Conservation (phyloP, 2,113 vertebrate species). For the Corvus hawaiiensis region DNA sequence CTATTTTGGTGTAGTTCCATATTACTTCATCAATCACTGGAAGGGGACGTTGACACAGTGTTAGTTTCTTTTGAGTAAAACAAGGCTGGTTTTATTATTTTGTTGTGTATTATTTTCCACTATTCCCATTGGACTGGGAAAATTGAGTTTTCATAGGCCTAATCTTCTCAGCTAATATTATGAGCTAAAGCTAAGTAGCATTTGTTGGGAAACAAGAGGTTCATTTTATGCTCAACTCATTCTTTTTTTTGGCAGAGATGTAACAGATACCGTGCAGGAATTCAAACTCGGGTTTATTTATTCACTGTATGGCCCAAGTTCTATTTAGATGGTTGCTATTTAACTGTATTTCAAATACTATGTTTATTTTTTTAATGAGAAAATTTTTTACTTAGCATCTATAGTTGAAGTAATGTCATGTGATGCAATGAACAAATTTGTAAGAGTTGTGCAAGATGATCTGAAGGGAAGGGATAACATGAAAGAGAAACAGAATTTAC, state of each 20-base stretch:
- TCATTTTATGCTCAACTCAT: background rate
- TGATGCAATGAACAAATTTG: background rate
- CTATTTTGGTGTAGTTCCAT: constrained; percentile 5
- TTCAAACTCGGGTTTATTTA: background rate
- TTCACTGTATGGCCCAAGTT: background rate
- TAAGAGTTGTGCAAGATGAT: background rate
- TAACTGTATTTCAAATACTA: background rate
- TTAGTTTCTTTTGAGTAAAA: constrained; percentile 53
- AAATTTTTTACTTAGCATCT: background rate
- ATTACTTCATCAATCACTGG: constrained; percentile 56
- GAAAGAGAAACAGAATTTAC: background rate
- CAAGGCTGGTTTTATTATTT: constrained; percentile 48
- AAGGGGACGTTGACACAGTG: constrained; percentile 6
- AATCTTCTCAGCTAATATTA: constrained; percentile 33
- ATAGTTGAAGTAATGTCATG: background rate
- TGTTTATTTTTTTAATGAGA: background rate
- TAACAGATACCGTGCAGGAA: background rate
- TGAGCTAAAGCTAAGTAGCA: constrained; percentile 10
- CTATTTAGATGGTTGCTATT: background rate
- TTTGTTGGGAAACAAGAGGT: background rate
- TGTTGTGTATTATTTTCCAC: constrained; percentile 28
- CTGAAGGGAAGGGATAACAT: background rate
- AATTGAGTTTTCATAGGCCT: constrained; percentile 48
- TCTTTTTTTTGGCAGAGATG: background rate
- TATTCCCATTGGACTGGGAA: constrained; percentile 21